Evolutionary conservation across 2,888 invertebrate species (phyloP).

Genomic region (Acrobasis consociella): DNA sequence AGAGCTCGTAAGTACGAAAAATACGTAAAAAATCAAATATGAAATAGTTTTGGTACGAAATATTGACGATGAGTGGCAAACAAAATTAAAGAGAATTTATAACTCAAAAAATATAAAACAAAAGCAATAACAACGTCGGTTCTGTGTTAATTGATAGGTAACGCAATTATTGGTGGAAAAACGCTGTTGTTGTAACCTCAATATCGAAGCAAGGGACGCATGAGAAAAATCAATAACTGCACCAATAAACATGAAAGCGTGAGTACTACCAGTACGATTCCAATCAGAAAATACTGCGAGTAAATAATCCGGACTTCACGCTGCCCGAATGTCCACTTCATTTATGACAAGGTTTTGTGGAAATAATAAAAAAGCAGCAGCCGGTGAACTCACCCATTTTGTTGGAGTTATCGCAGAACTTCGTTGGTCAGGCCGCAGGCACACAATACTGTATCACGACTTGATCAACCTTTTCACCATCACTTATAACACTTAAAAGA

Average conservation of each 20-base stretch:
- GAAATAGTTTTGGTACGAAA: too few relatives aligned
- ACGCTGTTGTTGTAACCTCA: constrained; percentile 35
- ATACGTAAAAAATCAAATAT: not conserved
- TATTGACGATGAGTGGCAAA: not conserved
- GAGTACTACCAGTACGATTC: constrained; percentile 35
- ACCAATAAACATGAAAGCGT: constrained; percentile 52
- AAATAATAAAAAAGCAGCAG: constrained; percentile 43
- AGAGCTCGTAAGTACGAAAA: too few relatives aligned
- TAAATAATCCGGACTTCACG: not conserved
- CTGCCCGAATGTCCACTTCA: not conserved
- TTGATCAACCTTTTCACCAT: constrained; percentile 49
- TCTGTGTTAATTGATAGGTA: constrained; percentile 5
- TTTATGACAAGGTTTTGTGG: constrained; percentile 6
- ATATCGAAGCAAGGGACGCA: constrained; percentile 46
- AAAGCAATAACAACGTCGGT: not conserved
- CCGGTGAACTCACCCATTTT: constrained; percentile 78
- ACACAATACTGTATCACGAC: constrained; percentile 38
- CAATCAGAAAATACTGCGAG: constrained; percentile 35
- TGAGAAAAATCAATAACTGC: constrained; percentile 74
- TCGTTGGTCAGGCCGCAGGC: constrained; percentile 38
- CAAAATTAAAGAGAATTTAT: not conserved
- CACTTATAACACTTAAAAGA: constrained; percentile 51
- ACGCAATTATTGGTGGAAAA: constrained; percentile 1
- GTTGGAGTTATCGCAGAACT: constrained; percentile 43
- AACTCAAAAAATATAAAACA: not conserved